These are phyloP conservation scores for Apotomis capreana DNA, from an alignment of 2,888 invertebrate species.

Conservation along the genomic window DNA sequence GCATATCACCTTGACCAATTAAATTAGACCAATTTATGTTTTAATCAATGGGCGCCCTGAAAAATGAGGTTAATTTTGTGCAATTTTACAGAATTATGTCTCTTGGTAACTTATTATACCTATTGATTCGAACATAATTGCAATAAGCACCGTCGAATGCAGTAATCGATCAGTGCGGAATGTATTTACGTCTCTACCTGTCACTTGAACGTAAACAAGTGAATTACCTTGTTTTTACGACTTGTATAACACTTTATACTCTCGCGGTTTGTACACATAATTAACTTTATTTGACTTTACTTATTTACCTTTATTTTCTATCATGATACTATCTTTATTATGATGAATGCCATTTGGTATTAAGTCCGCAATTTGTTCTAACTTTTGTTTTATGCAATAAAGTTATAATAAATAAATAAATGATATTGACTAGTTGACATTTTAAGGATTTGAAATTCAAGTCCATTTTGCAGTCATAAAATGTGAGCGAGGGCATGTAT, in stretches of 20 bases:
- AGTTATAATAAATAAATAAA: too few relatives aligned
- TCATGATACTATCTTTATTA: too few relatives aligned
- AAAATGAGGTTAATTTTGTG: slow-evolving; percentile 33
- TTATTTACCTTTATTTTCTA: too few relatives aligned
- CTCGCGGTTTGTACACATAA: too few relatives aligned
- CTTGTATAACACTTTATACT: neutral
- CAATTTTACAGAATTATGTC: slow-evolving; percentile 18
- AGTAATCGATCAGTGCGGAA: slow-evolving; percentile 13
- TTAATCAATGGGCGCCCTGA: slow-evolving; percentile 7
- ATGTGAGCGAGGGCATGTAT: neutral
- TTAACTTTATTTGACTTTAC: too few relatives aligned
- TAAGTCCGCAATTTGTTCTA: too few relatives aligned
- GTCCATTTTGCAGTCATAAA: neutral
- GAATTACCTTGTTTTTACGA: neutral
- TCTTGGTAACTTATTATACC: neutral
- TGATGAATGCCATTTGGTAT: too few relatives aligned
- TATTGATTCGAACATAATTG: slow-evolving; percentile 30
- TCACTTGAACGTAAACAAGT: neutral
- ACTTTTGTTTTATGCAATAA: too few relatives aligned
- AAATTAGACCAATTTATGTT: slow-evolving; percentile 19
- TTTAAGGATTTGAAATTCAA: too few relatives aligned
- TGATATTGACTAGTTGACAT: too few relatives aligned
- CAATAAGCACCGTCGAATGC: slow-evolving; percentile 17
- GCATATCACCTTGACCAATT: slow-evolving; percentile 32
- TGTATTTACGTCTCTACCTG: slow-evolving; percentile 9